Percentiles rank a stretch among this genome's conserved stretches.
phyloP scores from a whole-genome alignment of 2,113 vertebrate species.

The Climacteris rufus region DNA sequence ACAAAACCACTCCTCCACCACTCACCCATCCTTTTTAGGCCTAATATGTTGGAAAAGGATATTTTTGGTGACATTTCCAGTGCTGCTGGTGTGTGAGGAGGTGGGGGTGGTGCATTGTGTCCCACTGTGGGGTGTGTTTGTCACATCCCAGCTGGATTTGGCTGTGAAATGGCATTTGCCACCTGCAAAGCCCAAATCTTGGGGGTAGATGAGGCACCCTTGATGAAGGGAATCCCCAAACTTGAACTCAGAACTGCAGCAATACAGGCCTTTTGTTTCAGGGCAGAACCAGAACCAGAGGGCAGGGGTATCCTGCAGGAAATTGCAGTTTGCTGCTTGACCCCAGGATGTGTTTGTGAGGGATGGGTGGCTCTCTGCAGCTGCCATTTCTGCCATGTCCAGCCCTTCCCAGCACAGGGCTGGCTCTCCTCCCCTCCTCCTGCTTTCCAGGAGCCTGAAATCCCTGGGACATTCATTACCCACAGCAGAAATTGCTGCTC shows the following conservation, averaged over 20 bases:
- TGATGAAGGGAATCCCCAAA: not conserved
- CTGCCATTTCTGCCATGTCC: not conserved
- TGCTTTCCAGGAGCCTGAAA: not conserved
- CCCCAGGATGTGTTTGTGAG: not conserved
- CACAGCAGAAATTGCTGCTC: not conserved
- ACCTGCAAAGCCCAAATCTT: not conserved
- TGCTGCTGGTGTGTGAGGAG: not conserved
- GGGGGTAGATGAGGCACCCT: not conserved
- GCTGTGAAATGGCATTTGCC: not conserved
- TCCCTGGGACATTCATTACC: not conserved
- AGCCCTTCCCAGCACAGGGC: not conserved
- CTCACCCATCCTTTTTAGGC: rapidly evolving
- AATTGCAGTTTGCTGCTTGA: not conserved
- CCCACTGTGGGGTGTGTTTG: rapidly evolving
- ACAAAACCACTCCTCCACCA: rapidly evolving
- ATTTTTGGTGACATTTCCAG: rapidly evolving
- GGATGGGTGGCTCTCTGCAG: not conserved
- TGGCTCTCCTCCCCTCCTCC: not conserved
- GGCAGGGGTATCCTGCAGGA: not conserved
- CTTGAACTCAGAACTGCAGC: rapidly evolving
- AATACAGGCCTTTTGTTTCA: not conserved
- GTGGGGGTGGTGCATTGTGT: not conserved
- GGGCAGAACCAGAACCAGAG: not conserved
- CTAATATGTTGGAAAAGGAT: rapidly evolving
- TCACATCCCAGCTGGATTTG: not conserved